phyloP scores from a whole-genome alignment of 92 coral and sea anemone species.

The Porites divaricata region DNA sequence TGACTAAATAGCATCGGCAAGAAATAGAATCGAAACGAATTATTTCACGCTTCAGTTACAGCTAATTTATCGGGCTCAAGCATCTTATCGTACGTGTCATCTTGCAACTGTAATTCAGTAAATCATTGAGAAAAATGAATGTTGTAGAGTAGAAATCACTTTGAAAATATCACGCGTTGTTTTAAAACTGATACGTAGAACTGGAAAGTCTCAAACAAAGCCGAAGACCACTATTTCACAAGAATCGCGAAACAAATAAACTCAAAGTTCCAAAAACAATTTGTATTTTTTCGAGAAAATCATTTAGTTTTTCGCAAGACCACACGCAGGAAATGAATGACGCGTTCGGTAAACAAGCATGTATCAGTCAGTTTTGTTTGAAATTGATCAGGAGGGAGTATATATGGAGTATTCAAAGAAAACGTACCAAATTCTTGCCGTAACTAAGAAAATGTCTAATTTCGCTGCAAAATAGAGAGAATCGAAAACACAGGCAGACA shows the following conservation, averaged over 20 bases:
- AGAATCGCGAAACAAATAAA: background rate
- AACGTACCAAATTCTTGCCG: no score
- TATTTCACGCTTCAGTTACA: background rate
- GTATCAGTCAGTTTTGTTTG: conserved; percentile 3
- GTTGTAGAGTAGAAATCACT: background rate
- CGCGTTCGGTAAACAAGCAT: conserved; percentile 9
- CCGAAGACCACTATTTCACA: background rate
- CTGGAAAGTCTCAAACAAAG: background rate
- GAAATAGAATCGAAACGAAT: background rate
- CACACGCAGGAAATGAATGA: conserved; percentile 25
- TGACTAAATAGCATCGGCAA: background rate
- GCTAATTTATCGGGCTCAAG: background rate
- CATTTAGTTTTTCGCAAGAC: conserved; percentile 1
- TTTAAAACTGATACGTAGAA: no score
- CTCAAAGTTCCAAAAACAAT: background rate
- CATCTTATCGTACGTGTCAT: conserved; percentile 36
- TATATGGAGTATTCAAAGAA: no score
- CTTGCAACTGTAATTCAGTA: conserved; percentile 8
- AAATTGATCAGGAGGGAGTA: background rate
- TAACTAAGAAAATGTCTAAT: no score
- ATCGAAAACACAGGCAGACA: no score
- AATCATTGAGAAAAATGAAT: background rate
- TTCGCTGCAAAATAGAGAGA: background rate
- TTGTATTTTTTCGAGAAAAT: background rate
- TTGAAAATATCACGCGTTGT: no score